Base-by-base conservation (phyloP, 2,888 invertebrate genomes). In the Flexamia atlantica region DNA sequence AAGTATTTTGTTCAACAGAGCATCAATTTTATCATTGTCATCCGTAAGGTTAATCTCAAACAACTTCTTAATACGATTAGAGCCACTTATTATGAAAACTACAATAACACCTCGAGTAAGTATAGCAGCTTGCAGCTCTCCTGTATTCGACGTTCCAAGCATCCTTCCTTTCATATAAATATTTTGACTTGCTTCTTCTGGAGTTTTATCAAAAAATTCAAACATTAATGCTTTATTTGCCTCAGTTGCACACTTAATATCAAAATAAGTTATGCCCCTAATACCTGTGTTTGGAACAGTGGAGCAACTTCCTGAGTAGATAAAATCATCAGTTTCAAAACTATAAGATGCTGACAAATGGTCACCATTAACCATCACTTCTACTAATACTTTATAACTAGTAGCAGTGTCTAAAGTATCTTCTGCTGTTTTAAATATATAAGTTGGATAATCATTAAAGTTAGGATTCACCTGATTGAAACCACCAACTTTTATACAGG, bases 161-260 rank as follows among this genome's bases (percentile, higher is more conserved):
- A 28, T 64, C 30, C 64, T 64, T 9, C 64, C 64, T 14, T 64
- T 28, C 25, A 28, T 20, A 4, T 25, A 28, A 64, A 64, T 12
- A 64, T 30, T 30, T 28, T 28, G 10, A 9, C 28, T 64, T 9
- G 20, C 28, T 9, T 64, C 64, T 30, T 64, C 14, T 28, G 7
- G 9, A 12, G 64, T 64, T 64, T 28, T 64, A n/a, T 64, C 64
- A 64, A 10, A 64, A 64, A 64, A 64, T 30, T 64, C 64, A 64
- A 64, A 64, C 28, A 30, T 4, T 64, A 30, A 28, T 28, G 64
- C 25, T 64, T 28, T 4, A 28, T 2, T 25, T 28, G 5, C 17
- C 5, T 14, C 12, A 1, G 25, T 28, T 64, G 64, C 9, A 64
- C 64, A 64, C 1, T 30, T 28, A 64, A 64, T 28, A 14, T 28